Base-by-base conservation (phyloP, 2,888 invertebrate species). In the Ectemnius cavifrons region DNA sequence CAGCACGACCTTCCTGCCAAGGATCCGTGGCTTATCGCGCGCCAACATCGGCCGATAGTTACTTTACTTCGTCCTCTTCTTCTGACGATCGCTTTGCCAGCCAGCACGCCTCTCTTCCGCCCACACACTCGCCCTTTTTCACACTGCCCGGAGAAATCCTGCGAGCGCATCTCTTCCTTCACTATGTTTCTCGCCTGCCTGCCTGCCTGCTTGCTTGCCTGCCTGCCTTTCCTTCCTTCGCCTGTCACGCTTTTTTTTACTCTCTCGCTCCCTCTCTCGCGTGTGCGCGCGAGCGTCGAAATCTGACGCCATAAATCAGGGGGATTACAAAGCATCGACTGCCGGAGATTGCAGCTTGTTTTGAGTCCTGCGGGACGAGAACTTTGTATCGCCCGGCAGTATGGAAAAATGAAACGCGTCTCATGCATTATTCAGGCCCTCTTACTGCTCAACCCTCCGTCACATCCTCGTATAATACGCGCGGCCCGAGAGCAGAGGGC, bases 241-340 rank as follows among this genome's bases (percentile, higher is more conserved):
- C 45, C 52, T 5, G 14, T 45, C 28, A 67, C 66, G 16, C 37
- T 57, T 57, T 52, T 57, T 59, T 63, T 60, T 27, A 47, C 61
- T 8, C 37, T 37, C 37, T 1, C 37, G 0, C 37, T 1, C 37
- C 8, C 37, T 8, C 37, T 37, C 37, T 0, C 37, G 1, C 2
- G 5, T 1, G 37, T 2, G 37, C 5, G 37, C 37, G 37, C 37
- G 6, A 37, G 37, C 37, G 37, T 69, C 75, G 84, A 82, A 84
- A 86, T 80, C 79, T 79, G 83, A 85, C 84, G 84, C 85, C 78
- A 78, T 83, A 86, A 85, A 85, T 85, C 84, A 85, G 79, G 73
- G 67, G 73, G 79, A 81, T 81, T 76, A 77, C 80, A 73, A 80
- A 82, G 81, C 82, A 82, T 79, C 81, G 84, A 78, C 80, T 77